These are phyloP conservation scores for Eilema caniola DNA, from an alignment of 2,888 invertebrate species.

Conservation along the genomic window DNA sequence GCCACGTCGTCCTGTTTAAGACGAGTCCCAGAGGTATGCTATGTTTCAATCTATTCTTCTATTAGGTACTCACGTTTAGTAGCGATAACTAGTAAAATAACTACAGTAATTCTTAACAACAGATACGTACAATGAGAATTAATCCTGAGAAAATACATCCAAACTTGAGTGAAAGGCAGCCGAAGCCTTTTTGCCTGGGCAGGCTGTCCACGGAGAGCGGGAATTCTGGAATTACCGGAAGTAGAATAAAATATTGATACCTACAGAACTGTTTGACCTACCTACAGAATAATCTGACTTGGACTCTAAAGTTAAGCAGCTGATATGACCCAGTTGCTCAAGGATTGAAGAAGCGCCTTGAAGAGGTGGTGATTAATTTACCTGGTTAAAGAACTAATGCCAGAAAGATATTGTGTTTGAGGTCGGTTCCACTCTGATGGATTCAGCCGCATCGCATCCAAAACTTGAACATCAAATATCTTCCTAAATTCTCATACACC, in stretches of 20 bases:
- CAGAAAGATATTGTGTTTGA: background rate
- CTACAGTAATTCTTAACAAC: background rate
- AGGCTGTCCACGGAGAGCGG: slow-evolving; percentile 72
- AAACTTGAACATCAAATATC: too few relatives aligned
- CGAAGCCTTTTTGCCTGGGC: slow-evolving; percentile 72
- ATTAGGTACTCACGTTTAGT: too few relatives aligned
- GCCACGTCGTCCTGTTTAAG: too few relatives aligned
- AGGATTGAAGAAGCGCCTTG: background rate
- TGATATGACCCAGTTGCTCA: background rate
- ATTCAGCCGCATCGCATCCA: too few relatives aligned
- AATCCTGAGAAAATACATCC: slow-evolving; percentile 74
- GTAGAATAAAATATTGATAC: background rate
- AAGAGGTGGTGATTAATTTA: too few relatives aligned
- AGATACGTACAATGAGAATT: slow-evolving; percentile 72
- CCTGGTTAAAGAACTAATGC: too few relatives aligned
- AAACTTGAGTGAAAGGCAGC: slow-evolving; percentile 74
- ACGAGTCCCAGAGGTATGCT: too few relatives aligned
- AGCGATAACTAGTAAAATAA: too few relatives aligned
- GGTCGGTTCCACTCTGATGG: too few relatives aligned
- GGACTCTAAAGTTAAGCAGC: too few relatives aligned
- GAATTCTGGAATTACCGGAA: slow-evolving; percentile 66
- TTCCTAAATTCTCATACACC: too few relatives aligned
- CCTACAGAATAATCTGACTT: background rate
- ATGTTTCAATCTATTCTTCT: too few relatives aligned
- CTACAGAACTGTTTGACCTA: background rate